phyloP scores from a whole-genome alignment of 2,113 vertebrate genomes.

The Ammodytes dubius region DNA sequence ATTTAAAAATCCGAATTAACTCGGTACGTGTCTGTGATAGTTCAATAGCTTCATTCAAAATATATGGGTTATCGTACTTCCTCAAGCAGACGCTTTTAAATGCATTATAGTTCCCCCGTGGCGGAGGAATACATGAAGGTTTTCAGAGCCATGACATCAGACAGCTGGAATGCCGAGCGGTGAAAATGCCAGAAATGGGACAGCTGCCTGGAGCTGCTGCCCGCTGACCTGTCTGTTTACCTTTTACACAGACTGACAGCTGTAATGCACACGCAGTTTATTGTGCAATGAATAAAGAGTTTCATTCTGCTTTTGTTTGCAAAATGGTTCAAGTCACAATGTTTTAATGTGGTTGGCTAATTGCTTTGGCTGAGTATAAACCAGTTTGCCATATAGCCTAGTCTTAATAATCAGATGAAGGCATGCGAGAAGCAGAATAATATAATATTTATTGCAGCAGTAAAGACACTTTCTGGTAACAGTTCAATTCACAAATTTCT shows the following conservation, averaged over 20 bases:
- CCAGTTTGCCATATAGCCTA: neutral
- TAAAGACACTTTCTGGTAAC: constrained; percentile 68
- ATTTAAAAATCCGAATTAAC: fast-evolving
- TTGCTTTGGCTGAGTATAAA: neutral
- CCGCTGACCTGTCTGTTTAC: constrained; percentile 67
- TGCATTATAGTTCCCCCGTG: constrained; percentile 48
- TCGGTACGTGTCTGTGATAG: fast-evolving
- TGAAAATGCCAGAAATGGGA: constrained; percentile 86
- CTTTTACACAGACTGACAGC: constrained; percentile 47
- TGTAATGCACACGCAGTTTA: constrained; percentile 9
- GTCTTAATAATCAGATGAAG: constrained; percentile 7
- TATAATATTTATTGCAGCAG: constrained; percentile 58
- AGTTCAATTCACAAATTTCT: constrained; percentile 5
- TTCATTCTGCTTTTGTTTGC: neutral
- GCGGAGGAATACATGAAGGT: constrained; percentile 74
- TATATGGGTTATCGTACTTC: fast-evolving
- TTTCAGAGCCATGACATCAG: constrained; percentile 91
- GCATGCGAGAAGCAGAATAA: neutral
- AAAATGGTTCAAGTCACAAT: neutral
- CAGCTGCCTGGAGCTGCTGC: constrained; percentile 76
- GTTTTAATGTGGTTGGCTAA: neutral
- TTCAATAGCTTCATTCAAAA: fast-evolving
- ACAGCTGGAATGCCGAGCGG: constrained; percentile 92
- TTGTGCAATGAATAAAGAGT: constrained; percentile 10
- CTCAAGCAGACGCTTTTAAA: neutral